phyloP scores from a whole-genome alignment of 2,888 invertebrate species.

The Thyatira batis region DNA sequence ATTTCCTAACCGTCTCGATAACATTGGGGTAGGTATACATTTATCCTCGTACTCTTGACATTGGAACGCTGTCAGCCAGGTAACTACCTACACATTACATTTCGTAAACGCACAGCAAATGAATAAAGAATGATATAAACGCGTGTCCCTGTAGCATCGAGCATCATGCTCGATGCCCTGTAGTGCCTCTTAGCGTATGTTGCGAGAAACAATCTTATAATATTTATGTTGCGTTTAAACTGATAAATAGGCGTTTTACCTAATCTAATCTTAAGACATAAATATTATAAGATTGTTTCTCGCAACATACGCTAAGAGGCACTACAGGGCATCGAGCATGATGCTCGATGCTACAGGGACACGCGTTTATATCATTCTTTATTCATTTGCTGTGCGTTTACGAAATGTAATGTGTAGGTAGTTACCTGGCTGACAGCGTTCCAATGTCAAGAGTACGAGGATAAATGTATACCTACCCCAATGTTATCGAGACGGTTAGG shows the following conservation, averaged over 20 bases:
- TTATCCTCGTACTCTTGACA: constrained; percentile 73
- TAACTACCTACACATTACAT: constrained; percentile 43
- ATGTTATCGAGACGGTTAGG: constrained; percentile 23
- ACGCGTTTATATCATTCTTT: constrained; percentile 19
- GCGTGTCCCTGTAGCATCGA: not conserved
- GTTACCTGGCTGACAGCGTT: constrained; percentile 27
- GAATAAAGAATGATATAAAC: constrained; percentile 33
- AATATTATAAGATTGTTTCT: no score
- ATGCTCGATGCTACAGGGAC: not conserved
- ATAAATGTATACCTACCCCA: constrained; percentile 32
- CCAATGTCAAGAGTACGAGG: constrained; percentile 74
- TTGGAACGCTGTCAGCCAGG: constrained; percentile 41
- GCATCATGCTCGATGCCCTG: no score
- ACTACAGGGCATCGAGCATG: no score
- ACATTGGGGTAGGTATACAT: constrained; percentile 14
- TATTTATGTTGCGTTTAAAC: no score
- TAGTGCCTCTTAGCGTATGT: no score
- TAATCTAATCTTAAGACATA: not conserved
- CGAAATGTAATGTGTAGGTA: constrained; percentile 52
- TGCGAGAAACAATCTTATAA: no score
- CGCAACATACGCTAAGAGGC: no score
- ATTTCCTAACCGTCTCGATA: constrained; percentile 28
- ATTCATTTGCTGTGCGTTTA: constrained; percentile 45
- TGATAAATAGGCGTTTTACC: no score
- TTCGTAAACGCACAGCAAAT: constrained; percentile 49